Evolutionary conservation across 2,113 vertebrate species (phyloP).

Genomic region (Illadopsis cleaveri): DNA sequence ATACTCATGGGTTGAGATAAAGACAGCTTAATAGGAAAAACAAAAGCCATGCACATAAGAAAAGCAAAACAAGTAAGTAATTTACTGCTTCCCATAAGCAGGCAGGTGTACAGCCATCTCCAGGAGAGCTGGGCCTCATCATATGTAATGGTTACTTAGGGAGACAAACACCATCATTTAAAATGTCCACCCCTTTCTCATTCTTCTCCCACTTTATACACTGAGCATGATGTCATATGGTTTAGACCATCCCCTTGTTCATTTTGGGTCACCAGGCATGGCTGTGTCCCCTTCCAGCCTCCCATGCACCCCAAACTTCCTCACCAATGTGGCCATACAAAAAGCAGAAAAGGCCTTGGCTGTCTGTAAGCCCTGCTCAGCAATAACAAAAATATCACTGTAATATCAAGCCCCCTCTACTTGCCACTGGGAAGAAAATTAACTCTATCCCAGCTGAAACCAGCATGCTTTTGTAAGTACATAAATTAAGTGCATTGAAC

Average conservation of each 20-base stretch:
- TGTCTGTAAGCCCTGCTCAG: neutral
- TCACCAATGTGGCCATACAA: accelerated
- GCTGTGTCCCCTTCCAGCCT: neutral
- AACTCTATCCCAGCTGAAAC: neutral
- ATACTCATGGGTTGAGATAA: neutral
- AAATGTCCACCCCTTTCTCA: neutral
- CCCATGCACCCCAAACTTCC: too few relatives aligned
- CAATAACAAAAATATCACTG: neutral
- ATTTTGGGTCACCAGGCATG: neutral
- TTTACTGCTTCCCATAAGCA: neutral
- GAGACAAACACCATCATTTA: neutral
- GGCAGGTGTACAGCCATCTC: neutral
- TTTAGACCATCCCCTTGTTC: neutral
- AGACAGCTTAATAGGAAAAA: neutral
- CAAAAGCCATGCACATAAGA: neutral
- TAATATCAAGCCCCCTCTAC: neutral
- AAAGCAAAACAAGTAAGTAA: neutral
- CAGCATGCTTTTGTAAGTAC: neutral
- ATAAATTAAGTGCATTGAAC: neutral
- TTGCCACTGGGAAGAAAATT: neutral
- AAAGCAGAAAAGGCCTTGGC: neutral
- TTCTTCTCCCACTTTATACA: neutral
- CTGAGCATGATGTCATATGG: too few relatives aligned
- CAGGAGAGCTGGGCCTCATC: neutral
- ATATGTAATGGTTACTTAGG: neutral